Percentiles rank a stretch among this genome's conserved stretches.
phyloP scores from a whole-genome alignment of 2,888 invertebrate genomes.

The Cataglyphis livida region DNA sequence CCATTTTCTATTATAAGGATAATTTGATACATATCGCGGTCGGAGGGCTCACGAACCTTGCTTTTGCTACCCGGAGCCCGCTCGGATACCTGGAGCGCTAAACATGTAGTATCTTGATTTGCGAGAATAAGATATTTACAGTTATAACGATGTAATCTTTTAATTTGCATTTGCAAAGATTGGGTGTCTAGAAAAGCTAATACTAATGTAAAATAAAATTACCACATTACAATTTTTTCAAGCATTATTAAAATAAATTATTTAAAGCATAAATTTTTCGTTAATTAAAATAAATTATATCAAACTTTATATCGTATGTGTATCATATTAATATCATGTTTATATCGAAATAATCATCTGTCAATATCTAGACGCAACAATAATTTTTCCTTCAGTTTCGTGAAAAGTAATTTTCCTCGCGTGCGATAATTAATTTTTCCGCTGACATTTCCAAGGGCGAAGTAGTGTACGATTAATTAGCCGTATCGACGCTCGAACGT shows the following conservation, averaged over 20 bases:
- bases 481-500: conserved; percentile 38
- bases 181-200: background rate
- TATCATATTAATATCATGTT: background rate
- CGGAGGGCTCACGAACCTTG: conserved; percentile 59
- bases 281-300: background rate
- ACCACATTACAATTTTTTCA: background rate
- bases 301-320: background rate
- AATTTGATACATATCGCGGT: conserved; percentile 85
- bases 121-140: background rate
- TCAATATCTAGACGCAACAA: background rate
- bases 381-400: conserved; percentile 8
- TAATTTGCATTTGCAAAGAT: background rate
- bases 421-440: conserved; percentile 6
- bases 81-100: background rate
- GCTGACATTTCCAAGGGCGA: conserved; percentile 12
- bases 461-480: conserved; percentile 56
- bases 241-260: conserved; percentile 12
- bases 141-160: background rate
- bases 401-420: background rate
- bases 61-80: conserved; percentile 57
- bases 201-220: background rate
- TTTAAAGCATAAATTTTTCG: background rate
- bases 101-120: conserved; percentile 12
- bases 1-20: conserved; percentile 85
- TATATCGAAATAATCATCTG: background rate